Conservation (phyloP, 2,113 vertebrate genomes). For the Melanerpes formicivorus region DNA sequence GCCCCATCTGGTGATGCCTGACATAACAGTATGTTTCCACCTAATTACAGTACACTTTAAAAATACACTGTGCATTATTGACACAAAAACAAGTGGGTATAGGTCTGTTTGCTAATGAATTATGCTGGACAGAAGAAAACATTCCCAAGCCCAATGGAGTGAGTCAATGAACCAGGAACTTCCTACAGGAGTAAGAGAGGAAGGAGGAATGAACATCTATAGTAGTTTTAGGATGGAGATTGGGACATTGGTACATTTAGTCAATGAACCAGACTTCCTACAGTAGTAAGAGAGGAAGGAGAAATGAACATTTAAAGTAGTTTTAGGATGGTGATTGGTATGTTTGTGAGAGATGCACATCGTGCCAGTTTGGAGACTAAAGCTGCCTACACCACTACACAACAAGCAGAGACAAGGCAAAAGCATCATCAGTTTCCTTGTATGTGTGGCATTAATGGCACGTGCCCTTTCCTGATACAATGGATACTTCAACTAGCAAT, state of each 20-base stretch:
- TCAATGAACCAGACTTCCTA: background rate
- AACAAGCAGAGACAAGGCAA: background rate
- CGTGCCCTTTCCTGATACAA: accelerated
- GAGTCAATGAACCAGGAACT: background rate
- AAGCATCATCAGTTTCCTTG: background rate
- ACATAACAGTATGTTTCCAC: conserved; percentile 49
- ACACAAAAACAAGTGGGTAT: background rate
- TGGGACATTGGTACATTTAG: background rate
- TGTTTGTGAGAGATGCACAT: background rate
- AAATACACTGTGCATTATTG: conserved; percentile 8
- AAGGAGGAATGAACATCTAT: background rate
- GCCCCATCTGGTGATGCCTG: conserved; percentile 53
- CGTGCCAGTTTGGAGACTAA: background rate
- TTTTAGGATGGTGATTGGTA: background rate
- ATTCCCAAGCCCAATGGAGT: background rate
- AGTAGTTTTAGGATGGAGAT: background rate
- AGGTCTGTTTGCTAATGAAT: background rate
- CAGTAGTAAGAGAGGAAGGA: background rate
- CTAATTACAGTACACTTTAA: conserved; percentile 50
- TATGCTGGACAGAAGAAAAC: background rate
- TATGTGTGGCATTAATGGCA: background rate
- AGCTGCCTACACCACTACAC: background rate
- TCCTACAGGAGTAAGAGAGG: background rate
- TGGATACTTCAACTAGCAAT: background rate
- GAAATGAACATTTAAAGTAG: background rate